These are phyloP conservation scores for Cygnus atratus DNA, from an alignment of 2,113 vertebrate species.

Conservation along the genomic window DNA sequence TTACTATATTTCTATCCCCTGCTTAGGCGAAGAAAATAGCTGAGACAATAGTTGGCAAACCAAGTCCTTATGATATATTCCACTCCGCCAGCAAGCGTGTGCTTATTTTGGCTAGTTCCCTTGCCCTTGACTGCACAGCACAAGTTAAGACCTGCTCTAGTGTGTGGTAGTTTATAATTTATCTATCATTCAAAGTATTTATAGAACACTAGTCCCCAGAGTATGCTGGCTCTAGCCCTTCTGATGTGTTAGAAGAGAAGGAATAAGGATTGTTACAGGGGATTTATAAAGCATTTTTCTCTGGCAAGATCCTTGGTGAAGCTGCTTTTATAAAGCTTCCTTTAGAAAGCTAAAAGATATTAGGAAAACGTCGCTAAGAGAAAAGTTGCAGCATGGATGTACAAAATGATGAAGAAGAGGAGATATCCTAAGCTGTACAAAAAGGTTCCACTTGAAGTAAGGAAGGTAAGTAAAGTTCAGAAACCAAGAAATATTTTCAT, in stretches of 20 bases:
- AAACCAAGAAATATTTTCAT: background rate
- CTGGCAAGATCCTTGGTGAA: background rate
- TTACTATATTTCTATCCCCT: background rate
- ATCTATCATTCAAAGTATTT: constrained; percentile 39
- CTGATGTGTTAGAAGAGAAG: background rate
- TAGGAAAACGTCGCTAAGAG: background rate
- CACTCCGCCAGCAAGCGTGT: background rate
- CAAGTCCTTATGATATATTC: background rate
- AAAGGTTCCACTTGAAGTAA: background rate
- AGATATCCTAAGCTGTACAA: background rate
- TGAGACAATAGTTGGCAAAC: background rate
- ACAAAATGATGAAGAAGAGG: background rate
- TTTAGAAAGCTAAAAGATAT: background rate
- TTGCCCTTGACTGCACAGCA: background rate
- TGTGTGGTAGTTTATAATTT: constrained; percentile 22
- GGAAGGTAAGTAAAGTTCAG: background rate
- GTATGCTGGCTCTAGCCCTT: background rate
- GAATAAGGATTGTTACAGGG: background rate
- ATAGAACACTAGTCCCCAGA: background rate
- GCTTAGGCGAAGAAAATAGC: constrained; percentile 29
- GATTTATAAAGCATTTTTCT: background rate
- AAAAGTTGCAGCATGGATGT: background rate
- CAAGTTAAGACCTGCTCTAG: constrained; percentile 9
- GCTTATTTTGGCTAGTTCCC: constrained; percentile 7
- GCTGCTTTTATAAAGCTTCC: background rate